Percentiles rank a stretch among this genome's conserved stretches.
Conservation (phyloP, 2,888 invertebrate genomes). For the Gastrophysa polygoni region DNA sequence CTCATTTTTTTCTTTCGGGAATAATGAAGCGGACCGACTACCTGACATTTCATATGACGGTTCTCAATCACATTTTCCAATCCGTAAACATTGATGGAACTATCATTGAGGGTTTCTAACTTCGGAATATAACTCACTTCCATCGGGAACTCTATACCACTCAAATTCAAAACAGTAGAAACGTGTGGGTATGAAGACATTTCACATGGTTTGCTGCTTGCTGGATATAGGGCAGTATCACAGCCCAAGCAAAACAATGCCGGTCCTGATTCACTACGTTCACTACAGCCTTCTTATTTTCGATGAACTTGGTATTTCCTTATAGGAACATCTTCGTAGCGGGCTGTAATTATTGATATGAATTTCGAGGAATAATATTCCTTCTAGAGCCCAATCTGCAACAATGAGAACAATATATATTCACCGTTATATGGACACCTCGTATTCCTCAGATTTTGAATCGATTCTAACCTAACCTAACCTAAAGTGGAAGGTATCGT, state of each 20-base stretch:
- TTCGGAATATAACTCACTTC: neutral
- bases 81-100: constrained; percentile 15
- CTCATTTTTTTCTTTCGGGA: no score
- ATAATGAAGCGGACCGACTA: constrained; percentile 1
- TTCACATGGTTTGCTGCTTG: no score
- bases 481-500: no score
- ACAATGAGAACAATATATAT: no score
- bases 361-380: neutral
- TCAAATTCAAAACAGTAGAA: no score
- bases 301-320: neutral
- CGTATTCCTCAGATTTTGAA: no score
- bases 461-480: no score
- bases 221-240: no score
- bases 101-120: constrained; percentile 3
- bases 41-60: neutral
- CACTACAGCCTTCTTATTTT: neutral
- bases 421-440: no score
- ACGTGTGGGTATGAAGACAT: no score
- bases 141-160: neutral
- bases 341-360: neutral
- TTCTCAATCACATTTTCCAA: constrained; percentile 7
- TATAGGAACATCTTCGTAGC: neutral
- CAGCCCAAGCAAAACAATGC: no score
- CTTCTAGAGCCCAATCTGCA: no score
- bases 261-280: neutral